Conservation (phyloP, 2,113 vertebrate species). For the Hippolais icterina region DNA sequence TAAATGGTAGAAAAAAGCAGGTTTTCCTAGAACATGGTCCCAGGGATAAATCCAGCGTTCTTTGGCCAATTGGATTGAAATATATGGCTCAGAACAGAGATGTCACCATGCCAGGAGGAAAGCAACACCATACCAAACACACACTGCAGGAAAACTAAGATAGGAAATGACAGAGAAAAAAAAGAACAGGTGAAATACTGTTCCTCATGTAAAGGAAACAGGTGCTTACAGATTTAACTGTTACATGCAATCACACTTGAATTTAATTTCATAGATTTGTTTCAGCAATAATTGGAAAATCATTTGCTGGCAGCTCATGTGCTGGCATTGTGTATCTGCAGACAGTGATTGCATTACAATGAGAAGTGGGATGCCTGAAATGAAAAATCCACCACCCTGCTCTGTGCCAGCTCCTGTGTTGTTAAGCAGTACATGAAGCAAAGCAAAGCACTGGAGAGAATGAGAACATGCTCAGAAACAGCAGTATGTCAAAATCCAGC, state of each 20-base stretch:
- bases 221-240: neutral
- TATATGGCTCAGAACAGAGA: neutral
- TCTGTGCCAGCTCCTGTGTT: neutral
- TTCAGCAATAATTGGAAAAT: conserved; percentile 42
- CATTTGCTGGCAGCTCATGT: conserved; percentile 40
- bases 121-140: neutral
- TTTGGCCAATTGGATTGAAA: neutral
- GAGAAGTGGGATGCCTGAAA: conserved; percentile 23
- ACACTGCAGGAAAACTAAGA: neutral
- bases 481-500: neutral
- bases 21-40: neutral
- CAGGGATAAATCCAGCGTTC: neutral
- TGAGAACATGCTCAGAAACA: neutral
- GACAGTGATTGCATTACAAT: conserved; percentile 28
- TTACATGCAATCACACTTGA: conserved; percentile 20
- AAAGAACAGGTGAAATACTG: neutral
- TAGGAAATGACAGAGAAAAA: neutral
- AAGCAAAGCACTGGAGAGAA: conserved; percentile 6
- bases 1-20: neutral
- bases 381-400: neutral
- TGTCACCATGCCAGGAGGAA: neutral
- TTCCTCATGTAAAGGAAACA: neutral
- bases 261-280: conserved; percentile 33
- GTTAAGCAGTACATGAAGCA: conserved; percentile 24
- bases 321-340: conserved; percentile 16